These are phyloP conservation scores for Euplexia lucipara DNA, from an alignment of 2,888 invertebrate genomes.

Conservation along the genomic window DNA sequence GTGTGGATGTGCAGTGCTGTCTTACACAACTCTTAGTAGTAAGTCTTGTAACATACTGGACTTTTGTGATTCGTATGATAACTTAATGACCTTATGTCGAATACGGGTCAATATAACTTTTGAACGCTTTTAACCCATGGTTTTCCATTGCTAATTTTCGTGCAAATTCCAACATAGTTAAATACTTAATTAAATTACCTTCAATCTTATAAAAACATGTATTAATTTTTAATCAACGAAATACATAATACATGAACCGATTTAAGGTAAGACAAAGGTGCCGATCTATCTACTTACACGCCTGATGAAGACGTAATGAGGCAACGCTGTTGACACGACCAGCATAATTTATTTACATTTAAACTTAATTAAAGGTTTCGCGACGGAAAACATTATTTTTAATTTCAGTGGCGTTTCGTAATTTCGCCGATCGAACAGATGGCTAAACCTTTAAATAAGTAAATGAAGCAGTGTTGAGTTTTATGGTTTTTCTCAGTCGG, in stretches of 20 bases:
- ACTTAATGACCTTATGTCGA: neutral
- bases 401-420: constrained; percentile 44
- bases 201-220: constrained; percentile 1
- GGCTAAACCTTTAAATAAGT: constrained; percentile 21
- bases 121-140: neutral
- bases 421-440: constrained; percentile 41
- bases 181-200: constrained; percentile 13
- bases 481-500: neutral
- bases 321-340: constrained; percentile 38
- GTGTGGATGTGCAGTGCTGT: no score
- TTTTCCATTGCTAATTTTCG: constrained; percentile 15
- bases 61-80: neutral
- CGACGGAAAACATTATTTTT: constrained; percentile 20
- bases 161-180: constrained; percentile 4
- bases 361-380: constrained; percentile 57
- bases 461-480: constrained; percentile 8
- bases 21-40: no score
- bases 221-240: constrained; percentile 25
- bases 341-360: constrained; percentile 48
- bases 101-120: constrained; percentile 2
- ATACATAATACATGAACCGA: constrained; percentile 39
- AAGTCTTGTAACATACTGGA: neutral
- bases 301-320: constrained; percentile 59
- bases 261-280: constrained; percentile 32
- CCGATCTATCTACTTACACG: constrained; percentile 23